A percentile compares a stretch with the other conserved stretches of the same genome.
phyloP scores from a whole-genome alignment of 2,888 invertebrate genomes.

The Caenorhabditis parvicauda region DNA sequence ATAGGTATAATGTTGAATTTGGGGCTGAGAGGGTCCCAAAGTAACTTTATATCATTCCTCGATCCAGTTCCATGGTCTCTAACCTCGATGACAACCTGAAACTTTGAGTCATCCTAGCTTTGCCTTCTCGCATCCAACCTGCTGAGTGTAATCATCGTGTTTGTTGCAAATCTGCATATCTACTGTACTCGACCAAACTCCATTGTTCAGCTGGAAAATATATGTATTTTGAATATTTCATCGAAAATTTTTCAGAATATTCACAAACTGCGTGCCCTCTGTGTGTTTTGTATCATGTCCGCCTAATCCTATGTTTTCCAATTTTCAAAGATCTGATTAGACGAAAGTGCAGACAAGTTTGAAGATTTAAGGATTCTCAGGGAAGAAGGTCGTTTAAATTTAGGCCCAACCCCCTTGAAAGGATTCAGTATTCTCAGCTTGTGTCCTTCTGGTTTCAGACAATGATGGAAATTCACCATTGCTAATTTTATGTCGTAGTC shows the following conservation, averaged over 20 bases:
- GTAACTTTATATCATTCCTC: constrained; percentile 17
- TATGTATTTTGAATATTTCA: background rate
- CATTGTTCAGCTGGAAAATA: constrained; percentile 26
- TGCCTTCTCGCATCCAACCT: background rate
- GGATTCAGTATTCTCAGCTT: too few species aligned
- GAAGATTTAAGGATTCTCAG: too few species aligned
- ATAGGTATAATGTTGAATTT: constrained; percentile 37
- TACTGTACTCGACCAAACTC: constrained; percentile 17
- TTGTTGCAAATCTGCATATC: constrained; percentile 13
- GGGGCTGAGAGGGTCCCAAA: constrained; percentile 26
- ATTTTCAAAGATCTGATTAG: too few species aligned
- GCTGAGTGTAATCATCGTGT: background rate
- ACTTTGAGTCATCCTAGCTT: background rate
- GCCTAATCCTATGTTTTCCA: too few species aligned
- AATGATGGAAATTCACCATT: too few species aligned
- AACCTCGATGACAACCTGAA: constrained; percentile 24
- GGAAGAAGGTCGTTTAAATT: too few species aligned
- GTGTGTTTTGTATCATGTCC: too few species aligned
- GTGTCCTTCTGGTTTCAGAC: too few species aligned
- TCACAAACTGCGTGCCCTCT: background rate
- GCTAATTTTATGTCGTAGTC: too few species aligned
- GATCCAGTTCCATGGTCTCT: constrained; percentile 36
- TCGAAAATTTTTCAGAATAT: background rate
- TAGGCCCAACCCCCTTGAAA: too few species aligned
- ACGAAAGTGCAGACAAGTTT: too few species aligned